A percentile compares a stretch with the other conserved stretches of the same genome.
Evolutionary conservation across 2,888 invertebrate genomes (phyloP).

Genomic region (Polydrusus tereticollis): DNA sequence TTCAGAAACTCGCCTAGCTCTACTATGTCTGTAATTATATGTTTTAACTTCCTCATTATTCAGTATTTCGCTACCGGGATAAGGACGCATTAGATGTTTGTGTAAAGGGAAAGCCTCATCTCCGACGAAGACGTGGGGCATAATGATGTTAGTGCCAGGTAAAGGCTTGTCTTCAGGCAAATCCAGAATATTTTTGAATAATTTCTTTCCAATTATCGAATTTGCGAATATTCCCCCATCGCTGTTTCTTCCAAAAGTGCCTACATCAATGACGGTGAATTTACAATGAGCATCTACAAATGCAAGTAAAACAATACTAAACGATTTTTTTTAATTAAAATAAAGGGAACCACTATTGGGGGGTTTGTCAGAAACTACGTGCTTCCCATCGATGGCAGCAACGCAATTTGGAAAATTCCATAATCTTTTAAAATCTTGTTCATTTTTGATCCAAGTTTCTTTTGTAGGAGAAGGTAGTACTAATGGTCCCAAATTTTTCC

Average conservation of each 20-base stretch:
- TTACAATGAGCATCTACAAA: slow-evolving; percentile 5
- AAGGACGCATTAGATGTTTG: slow-evolving; percentile 25
- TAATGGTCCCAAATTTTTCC: too few species aligned
- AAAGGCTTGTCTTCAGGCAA: not conserved
- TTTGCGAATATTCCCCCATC: slow-evolving; percentile 6
- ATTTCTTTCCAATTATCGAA: not conserved
- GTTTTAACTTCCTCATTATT: slow-evolving; percentile 13
- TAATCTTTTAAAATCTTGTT: not conserved
- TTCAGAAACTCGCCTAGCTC: slow-evolving; percentile 46
- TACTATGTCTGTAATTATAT: slow-evolving; percentile 50
- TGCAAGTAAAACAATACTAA: slow-evolving; percentile 26
- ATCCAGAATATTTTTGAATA: not conserved
- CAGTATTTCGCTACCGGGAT: slow-evolving; percentile 7
- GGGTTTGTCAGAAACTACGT: slow-evolving; percentile 51
- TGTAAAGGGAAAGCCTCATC: slow-evolving; percentile 29
- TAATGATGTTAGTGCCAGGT: not conserved
- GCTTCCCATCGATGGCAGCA: slow-evolving; percentile 55
- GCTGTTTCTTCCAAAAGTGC: not conserved
- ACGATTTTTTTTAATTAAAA: slow-evolving; percentile 12
- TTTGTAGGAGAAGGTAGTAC: not conserved
- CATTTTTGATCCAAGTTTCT: not conserved
- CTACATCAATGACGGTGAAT: slow-evolving; percentile 8
- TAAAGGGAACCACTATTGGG: slow-evolving; percentile 47
- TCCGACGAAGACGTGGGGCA: slow-evolving; percentile 22
- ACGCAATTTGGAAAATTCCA: slow-evolving; percentile 48